Base-by-base conservation (phyloP, 2,797 vertebrate species). In the Rhinogobio ventralis region DNA sequence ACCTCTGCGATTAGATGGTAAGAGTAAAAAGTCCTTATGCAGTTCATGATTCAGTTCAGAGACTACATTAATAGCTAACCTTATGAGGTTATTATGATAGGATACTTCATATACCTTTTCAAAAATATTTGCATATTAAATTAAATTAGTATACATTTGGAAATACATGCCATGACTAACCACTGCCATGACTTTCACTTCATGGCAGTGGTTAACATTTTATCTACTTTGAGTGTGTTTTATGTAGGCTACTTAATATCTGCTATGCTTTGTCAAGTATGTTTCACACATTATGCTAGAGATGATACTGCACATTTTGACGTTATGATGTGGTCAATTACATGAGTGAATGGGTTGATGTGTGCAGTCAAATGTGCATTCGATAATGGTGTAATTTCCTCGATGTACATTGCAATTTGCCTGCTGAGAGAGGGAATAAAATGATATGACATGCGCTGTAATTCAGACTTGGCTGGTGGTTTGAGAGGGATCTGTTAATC, bases 401-500 rank as follows among this genome's bases (percentile, higher is more conserved):
- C 13, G 7, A 45, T 71, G 42, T n/a, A 78, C 1, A 5, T 7
- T 25, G 13, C 36, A 46, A 11, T 17, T 71, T 23, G 3, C 6
- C 25, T 3, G 19, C 25, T 1, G 13, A 62, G 55, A 51, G 13
- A 62, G 3, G 30, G n/a, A 69, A 71, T 66, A 8, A 45, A 55
- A 42, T 42, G 30, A 33, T 17, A 69, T 14, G 5, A n/a, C 25
- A 36, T 9, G 7, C 7, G 0, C 1, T 39, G 30, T 80, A 36
- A 53, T 53, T 80, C 30, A 39, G 20, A 25, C 5, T 4, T 5
- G 30, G 20, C 11, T 1, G 5, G 13, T 55, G 78, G 25, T 80
- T 51, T 68, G 20, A 45, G n/a, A 66, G 55, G 68, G 28, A 45
- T 33, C 36, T 81, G 72, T 10, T 67, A 39, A 51, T 85, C 36